Evolutionary conservation across 2,797 vertebrate species (phyloP), one percentile per base, ranked within the genome.

Genomic region (Chelmon rostratus): DNA sequence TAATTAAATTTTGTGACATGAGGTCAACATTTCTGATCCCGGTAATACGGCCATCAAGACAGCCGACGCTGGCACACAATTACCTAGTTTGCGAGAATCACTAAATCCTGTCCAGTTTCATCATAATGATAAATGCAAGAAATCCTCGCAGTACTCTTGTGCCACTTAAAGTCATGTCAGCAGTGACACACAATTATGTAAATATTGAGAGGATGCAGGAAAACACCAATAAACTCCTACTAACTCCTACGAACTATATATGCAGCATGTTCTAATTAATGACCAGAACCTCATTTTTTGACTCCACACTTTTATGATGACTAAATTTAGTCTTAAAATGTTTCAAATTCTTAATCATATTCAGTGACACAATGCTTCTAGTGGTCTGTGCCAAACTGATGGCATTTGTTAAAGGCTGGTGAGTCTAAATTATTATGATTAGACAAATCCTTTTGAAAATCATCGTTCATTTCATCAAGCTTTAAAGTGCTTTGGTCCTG

Each of bases 51-150:
- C 35, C 9, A 6, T 42, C 15, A 53, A 50, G 28, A 33, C 6
- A 44, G 44, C 19, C 1, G 18, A 8, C 25, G 62, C 11, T 62
- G 61, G 11, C 28, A 42, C 8, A 11, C 56, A 40, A 16, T 38
- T 38, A 58, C 47, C 15, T 5, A 33, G 44, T 42, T 52, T 25
- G 7, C 33, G 3, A 23, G 19, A 64, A 59, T 75, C 52, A 21
- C 15, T n/a, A 11, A 69, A 42, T 28, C 58, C 33, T 21, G 79
- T 68, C 46, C 8, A 49, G 46, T 68, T 62, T 46, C 19, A 68
- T 46, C 21, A 58, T 44, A 37, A 50, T 19, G 13, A 13, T 54
- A 31, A 67, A 59, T 46, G 19, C 7, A 49, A 37, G 19, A 25
- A 16, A 35, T 42, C 35, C 53, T 46, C 35, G 6, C 13, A 49